Evolutionary conservation across 2,113 vertebrate species (phyloP), one percentile per base, ranked within the genome.

Genomic region (Colius striatus): DNA sequence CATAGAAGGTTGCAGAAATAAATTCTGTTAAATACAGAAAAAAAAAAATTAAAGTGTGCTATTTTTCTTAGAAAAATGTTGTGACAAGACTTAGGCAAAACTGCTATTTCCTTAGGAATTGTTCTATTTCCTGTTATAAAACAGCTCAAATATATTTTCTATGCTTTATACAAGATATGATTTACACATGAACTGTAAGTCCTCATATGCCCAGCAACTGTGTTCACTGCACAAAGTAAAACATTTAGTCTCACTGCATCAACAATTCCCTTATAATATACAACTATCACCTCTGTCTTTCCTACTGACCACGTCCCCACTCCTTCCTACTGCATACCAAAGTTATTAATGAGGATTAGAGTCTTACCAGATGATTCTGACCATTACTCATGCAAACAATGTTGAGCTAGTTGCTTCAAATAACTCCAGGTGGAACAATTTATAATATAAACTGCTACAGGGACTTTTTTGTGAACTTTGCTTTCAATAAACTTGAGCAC

Each of bases 41-140:
- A 87, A 65, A 50, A 87, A 65, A 50, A 22, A 32, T 18, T 11
- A 11, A 77, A 89, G 45, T 13, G 45, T 48, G 34, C n/a, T 34
- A 88, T 81, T 94, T 97, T 94, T 93, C 95, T 90, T 57, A 93
- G 95, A 95, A 96, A 97, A 95, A 90, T 34, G 55, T 72, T 87
- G 30, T 67, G 82, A 94, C 53, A 92, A 77, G 43, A 74, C 51
- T 63, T 58, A 88, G n/a, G 57, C 57, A 83, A 71, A 95, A 77
- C 15, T 8, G 47, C 47, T 74, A 53, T 32, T 96, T 90, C 93
- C 93, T 79, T 93, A 95, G 87, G 79, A 96, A 95, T 72, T 43
- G 61, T 62, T 78, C 34, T 67, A 55, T 45, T 67, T 81, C 38
- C 94, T 95, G 89, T 72, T 90, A 67, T 15, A 72, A 87, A 95